Conservation (phyloP, 2,797 vertebrate genomes). For the Gastrophryne carolinensis region DNA sequence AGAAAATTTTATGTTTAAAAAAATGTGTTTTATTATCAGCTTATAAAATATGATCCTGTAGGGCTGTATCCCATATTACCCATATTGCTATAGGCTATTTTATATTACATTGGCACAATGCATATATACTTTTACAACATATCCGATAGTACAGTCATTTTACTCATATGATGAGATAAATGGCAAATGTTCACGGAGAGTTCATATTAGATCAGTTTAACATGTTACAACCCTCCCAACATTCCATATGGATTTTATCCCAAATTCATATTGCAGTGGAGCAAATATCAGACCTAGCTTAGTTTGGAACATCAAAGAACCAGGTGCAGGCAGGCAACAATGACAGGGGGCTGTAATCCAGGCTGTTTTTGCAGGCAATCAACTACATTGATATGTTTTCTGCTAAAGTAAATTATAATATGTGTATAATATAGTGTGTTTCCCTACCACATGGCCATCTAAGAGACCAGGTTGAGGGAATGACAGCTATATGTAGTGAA, state of each 20-base stretch:
- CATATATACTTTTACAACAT: constrained; percentile 39
- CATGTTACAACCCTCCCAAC: constrained; percentile 47
- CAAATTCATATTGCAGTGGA: constrained; percentile 39
- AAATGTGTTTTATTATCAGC: constrained; percentile 54
- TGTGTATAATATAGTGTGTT: background rate
- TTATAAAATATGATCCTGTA: constrained; percentile 52
- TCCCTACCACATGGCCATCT: background rate
- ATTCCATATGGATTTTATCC: constrained; percentile 49
- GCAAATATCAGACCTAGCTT: constrained; percentile 44
- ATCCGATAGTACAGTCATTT: constrained; percentile 46
- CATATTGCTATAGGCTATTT: constrained; percentile 51
- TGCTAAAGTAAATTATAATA: background rate
- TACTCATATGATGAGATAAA: constrained; percentile 50
- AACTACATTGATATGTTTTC: background rate
- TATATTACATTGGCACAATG: constrained; percentile 51
- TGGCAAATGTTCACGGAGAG: constrained; percentile 52
- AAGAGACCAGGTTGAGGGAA: background rate
- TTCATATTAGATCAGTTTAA: constrained; percentile 53
- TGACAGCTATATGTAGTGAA: background rate
- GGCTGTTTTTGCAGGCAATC: background rate
- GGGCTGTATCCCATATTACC: constrained; percentile 48
- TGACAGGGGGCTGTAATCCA: constrained; percentile 22
- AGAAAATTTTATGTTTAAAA: constrained; percentile 52
- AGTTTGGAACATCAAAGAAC: constrained; percentile 45
- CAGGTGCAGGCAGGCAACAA: constrained; percentile 45